Base-by-base conservation (phyloP, 2,888 invertebrate species). In the Heliothis peltigera region DNA sequence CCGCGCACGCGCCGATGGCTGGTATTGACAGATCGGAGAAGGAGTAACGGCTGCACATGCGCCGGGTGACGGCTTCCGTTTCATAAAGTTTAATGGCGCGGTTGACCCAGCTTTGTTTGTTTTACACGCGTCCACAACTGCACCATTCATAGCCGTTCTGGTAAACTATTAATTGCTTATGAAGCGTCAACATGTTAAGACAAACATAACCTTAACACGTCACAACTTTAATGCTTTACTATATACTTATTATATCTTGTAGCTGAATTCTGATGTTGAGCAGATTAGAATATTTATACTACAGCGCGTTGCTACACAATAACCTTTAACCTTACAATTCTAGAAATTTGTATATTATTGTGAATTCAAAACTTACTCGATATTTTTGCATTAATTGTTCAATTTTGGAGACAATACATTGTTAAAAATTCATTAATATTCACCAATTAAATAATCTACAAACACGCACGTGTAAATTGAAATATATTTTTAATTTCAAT, bases 31-130 rank as follows among this genome's bases (percentile, higher is more conserved):
- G 91, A 91, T 91, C 87, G 89, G 86, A 87, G 89, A 87, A 85
- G 88, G 88, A 84, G 85, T 85, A 85, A 81, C 82, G 82, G 79
- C 82, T 81, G 87, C 92, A 91, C 90, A 92, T 92, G 78, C 64
- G 93, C 89, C 89, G 87, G 87, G 88, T 88, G 90, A 89, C 90
- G 84, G 93, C 94, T 94, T 94, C 94, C 95, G 95, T 94, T 94
- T 93, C 92, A 92, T 91, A 92, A 93, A 93, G 78, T 94, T 95
- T 94, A 93, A 94, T 87, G 89, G 89, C 91, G 92, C 87, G 94
- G 94, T 94, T 92, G 93, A 93, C 94, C 94, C 94, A 91, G 91
- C 94, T 93, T 91, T 95, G 94, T 94, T 95, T 94, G 89, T 87
- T 87, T 93, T 89, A 90, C 82, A 83, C 87, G 82, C 87, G 85